These are phyloP conservation scores for Azorinus chamasolen DNA, from an alignment of 2,888 invertebrate genomes.

Conservation along the genomic window DNA sequence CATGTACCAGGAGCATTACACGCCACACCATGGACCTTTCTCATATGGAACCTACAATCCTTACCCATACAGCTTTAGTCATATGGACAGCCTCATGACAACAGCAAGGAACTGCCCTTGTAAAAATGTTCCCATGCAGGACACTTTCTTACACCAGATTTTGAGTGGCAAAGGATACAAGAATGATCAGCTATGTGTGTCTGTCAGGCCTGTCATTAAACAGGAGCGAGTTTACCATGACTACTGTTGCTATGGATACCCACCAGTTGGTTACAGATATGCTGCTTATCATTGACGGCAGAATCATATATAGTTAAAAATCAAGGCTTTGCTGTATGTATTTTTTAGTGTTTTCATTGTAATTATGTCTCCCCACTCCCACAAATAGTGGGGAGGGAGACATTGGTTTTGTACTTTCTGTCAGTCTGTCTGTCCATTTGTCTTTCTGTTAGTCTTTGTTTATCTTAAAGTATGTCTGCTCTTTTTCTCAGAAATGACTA, in stretches of 20 bases:
- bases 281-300: conserved; percentile 34
- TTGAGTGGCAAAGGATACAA: conserved; percentile 80
- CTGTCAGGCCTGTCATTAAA: conserved; percentile 64
- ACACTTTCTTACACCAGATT: conserved; percentile 80
- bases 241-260: conserved; percentile 68
- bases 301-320: too few species aligned
- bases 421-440: too few species aligned
- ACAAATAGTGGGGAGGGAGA: too few species aligned
- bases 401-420: too few species aligned
- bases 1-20: conserved; percentile 28
- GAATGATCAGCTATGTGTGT: conserved; percentile 71
- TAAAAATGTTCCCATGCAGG: conserved; percentile 64
- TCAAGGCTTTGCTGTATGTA: too few species aligned
- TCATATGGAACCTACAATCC: conserved; percentile 55
- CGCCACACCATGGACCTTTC: conserved; percentile 40
- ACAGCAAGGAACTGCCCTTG: conserved; percentile 65
- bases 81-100: neutral
- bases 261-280: conserved; percentile 30
- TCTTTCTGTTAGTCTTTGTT: too few species aligned
- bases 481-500: too few species aligned
- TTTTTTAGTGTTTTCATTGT: too few species aligned
- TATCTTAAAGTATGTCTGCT: too few species aligned
- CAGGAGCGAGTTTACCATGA: conserved; percentile 66
- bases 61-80: conserved; percentile 17
- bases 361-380: too few species aligned